Base-by-base conservation (phyloP, 2,113 vertebrate species). In the Nothoprocta pentlandii region DNA sequence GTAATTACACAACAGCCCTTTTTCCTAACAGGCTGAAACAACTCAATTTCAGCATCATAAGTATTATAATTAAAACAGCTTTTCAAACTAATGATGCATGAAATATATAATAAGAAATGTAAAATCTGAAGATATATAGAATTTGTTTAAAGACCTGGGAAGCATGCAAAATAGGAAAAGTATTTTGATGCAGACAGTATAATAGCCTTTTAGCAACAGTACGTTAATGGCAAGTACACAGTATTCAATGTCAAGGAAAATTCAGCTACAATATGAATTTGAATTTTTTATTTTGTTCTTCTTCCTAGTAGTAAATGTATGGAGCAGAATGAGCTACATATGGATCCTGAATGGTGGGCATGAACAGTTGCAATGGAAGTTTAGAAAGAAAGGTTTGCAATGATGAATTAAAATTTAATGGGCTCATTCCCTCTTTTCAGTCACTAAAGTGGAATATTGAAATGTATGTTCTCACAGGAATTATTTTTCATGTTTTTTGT, bases 381-480 rank as follows among this genome's bases (percentile, higher is more conserved):
- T 95, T 90, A 86, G 51, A 94, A 71, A 67, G 74, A 97, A 95
- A 89, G 42, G 53, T 95, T 85, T 91, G 74, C 19, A 80, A 85
- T 66, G 88, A 85, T 94, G 58, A 96, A 97, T 94, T 75, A 95
- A 39, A 90, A 92, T 91, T 91, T 95, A 93, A 93, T 94, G 84
- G 88, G 32, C 44, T 67, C 71, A 68, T 95, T 96, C 92, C 91
- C 63, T 94, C 82, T 93, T 95, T 94, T 95, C 94, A 92, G 58
- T 97, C 92, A 91, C 92, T 95, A 88, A 96, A 90, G 25, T 74
- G 96, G 85, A 92, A 56, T 91, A 68, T 88, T 96, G 92, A 97
- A 97, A 97, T 88, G 22, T 54, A 95, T 46, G 59, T 92, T 94
- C 74, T 92, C 70, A 34, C 34, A 80, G 90, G 63, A 97, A 89